Conservation (phyloP, 23 tunicate species). For the Diplosoma virens region DNA sequence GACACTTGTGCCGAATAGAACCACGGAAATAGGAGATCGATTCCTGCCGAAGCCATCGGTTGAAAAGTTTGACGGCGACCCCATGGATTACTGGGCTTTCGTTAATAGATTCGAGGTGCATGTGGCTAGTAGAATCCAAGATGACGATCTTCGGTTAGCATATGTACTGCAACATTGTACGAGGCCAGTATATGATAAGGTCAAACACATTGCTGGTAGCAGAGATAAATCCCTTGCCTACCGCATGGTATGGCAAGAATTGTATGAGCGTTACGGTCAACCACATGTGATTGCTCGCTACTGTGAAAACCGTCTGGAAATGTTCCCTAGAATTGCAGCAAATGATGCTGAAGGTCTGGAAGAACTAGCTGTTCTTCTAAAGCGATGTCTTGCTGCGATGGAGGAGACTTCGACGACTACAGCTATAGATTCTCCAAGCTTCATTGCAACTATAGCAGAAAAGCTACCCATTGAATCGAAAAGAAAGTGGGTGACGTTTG, state of each 20-base stretch:
- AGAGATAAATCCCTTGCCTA: background rate
- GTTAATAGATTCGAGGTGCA: slow-evolving; percentile 26
- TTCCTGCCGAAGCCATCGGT: slow-evolving; percentile 31
- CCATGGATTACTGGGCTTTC: slow-evolving; percentile 35
- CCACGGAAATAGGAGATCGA: slow-evolving; percentile 14
- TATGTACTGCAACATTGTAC: slow-evolving; percentile 35
- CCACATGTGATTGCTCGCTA: slow-evolving; percentile 19
- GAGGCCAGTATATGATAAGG: slow-evolving; percentile 14
- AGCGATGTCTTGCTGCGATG: slow-evolving; percentile 2
- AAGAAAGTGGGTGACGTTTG: slow-evolving; percentile 1
- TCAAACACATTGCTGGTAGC: slow-evolving; percentile 5
- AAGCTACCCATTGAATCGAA: background rate
- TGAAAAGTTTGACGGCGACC: slow-evolving; percentile 36
- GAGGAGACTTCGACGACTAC: background rate
- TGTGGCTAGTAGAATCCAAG: slow-evolving; percentile 3
- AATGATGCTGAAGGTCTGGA: slow-evolving; percentile 27
- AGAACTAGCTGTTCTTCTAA: background rate
- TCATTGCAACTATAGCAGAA: slow-evolving; percentile 4
- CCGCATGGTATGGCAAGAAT: slow-evolving; percentile 1
- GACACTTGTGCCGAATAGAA: too few species aligned
- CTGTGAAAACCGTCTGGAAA: slow-evolving; percentile 5
- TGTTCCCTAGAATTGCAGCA: background rate
- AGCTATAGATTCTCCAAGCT: background rate
- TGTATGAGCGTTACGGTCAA: slow-evolving; percentile 36
- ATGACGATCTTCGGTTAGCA: slow-evolving; percentile 6